Percentiles rank a stretch among this genome's conserved stretches.
Conservation (phyloP, 2,888 invertebrate genomes). For the Plagodis dolabraria region DNA sequence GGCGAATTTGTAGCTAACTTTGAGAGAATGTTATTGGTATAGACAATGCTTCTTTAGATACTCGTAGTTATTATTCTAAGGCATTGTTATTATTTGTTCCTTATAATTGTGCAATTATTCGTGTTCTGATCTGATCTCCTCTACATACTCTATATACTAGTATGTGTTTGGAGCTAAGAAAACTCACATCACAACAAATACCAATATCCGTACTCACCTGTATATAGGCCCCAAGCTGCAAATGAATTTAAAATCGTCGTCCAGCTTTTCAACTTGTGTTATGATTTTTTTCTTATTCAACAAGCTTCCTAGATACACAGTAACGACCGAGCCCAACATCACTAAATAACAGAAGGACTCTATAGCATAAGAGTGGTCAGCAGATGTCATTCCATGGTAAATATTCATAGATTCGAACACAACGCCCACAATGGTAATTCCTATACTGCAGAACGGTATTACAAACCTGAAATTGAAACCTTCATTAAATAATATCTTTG, state of each 20-base stretch:
- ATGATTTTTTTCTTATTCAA: constrained; percentile 45
- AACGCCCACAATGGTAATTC: constrained; percentile 38
- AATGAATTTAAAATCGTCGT: constrained; percentile 55
- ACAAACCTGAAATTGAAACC: constrained; percentile 48
- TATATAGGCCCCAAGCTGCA: constrained; percentile 50
- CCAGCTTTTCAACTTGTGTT: constrained; percentile 52
- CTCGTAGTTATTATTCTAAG: no score
- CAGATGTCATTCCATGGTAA: constrained; percentile 42
- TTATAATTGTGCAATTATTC: no score
- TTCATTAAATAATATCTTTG: constrained; percentile 2
- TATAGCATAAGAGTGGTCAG: constrained; percentile 59
- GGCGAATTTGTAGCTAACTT: no score
- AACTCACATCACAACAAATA: no score
- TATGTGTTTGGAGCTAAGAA: no score
- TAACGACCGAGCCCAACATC: constrained; percentile 48
- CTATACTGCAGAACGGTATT: constrained; percentile 47
- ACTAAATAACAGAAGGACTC: constrained; percentile 65
- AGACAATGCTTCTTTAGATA: no score
- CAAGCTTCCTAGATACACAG: constrained; percentile 47
- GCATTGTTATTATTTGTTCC: no score
- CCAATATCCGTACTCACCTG: constrained; percentile 45
- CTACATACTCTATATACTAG: no score
- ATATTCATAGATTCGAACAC: constrained; percentile 50
- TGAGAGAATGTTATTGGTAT: no score
- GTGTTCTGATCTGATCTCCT: no score